Percentiles rank a stretch among this genome's conserved stretches.
Evolutionary conservation across 2,113 vertebrate species (phyloP).

Genomic region (Gopherus evgoodei): DNA sequence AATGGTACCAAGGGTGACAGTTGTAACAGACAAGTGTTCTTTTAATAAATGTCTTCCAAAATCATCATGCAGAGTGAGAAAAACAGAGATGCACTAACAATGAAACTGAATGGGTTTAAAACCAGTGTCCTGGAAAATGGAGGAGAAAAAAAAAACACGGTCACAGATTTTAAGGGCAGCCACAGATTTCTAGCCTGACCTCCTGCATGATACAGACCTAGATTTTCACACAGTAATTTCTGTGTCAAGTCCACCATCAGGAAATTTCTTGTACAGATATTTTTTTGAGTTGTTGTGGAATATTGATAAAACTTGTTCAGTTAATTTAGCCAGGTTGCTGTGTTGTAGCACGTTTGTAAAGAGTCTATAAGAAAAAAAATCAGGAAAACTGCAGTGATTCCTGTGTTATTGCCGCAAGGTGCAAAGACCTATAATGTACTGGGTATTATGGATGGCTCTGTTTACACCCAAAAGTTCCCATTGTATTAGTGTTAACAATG

Average conservation of each 20-base stretch:
- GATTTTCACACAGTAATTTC: neutral
- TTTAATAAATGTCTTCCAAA: conserved; percentile 56
- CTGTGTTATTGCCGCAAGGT: neutral
- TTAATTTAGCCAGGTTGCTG: neutral
- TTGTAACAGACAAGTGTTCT: conserved; percentile 41
- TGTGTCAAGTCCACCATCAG: neutral
- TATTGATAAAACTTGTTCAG: neutral
- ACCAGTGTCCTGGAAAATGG: conserved; percentile 19
- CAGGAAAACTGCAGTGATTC: neutral
- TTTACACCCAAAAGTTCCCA: neutral
- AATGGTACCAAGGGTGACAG: conserved; percentile 39
- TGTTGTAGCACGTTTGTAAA: neutral
- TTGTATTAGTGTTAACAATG: neutral
- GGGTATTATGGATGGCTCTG: neutral
- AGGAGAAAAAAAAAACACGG: neutral
- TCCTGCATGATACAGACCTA: neutral
- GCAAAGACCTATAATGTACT: conserved; percentile 5
- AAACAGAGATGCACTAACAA: conserved; percentile 47
- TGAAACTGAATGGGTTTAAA: conserved; percentile 32
- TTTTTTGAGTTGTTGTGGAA: neutral
- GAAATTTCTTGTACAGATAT: neutral
- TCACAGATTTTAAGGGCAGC: neutral
- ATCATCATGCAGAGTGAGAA: conserved; percentile 47
- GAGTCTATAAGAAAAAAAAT: neutral
- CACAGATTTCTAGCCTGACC: neutral